These are phyloP conservation scores for Drosophila kepulauana DNA, from an alignment of 1,140 invertebrate genomes.

Conservation along the genomic window DNA sequence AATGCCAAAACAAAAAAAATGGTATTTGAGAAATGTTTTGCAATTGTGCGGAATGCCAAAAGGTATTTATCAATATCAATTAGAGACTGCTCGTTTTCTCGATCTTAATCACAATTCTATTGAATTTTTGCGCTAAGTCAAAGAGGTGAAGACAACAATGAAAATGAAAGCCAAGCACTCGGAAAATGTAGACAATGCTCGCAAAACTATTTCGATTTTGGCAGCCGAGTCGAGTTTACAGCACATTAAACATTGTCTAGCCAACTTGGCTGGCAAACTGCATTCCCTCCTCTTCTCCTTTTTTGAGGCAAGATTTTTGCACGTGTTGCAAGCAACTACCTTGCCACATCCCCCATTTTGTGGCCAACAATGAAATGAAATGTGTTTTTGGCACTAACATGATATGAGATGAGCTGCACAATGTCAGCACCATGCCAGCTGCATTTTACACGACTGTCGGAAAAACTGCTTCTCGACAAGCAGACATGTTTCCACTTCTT, in stretches of 20 bases:
- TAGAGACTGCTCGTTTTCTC: not conserved
- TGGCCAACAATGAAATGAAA: slow-evolving; percentile 23
- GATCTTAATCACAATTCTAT: slow-evolving; percentile 8
- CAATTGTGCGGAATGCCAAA: slow-evolving; percentile 14
- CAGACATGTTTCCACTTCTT: not conserved
- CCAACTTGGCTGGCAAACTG: slow-evolving; percentile 3
- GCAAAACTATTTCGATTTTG: slow-evolving; percentile 58
- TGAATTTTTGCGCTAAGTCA: slow-evolving; percentile 32
- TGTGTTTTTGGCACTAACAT: slow-evolving; percentile 10
- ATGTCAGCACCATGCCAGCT: not conserved
- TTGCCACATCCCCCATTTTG: not conserved
- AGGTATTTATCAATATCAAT: slow-evolving; percentile 21
- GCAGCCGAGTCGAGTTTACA: slow-evolving; percentile 44
- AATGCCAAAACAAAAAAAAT: slow-evolving; percentile 4
- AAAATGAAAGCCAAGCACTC: slow-evolving; percentile 20
- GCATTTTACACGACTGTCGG: not conserved
- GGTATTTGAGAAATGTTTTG: slow-evolving; percentile 11
- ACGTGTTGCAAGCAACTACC: not conserved
- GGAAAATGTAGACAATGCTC: not conserved
- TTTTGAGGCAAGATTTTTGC: not conserved
- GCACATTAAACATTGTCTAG: slow-evolving; percentile 53
- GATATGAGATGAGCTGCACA: slow-evolving; percentile 14
- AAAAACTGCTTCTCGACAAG: not conserved
- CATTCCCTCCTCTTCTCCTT: not conserved
- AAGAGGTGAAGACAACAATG: slow-evolving; percentile 30